Percentiles rank a stretch among this genome's conserved stretches.
These are phyloP conservation scores for Trogon melanurus DNA, from an alignment of 2,113 vertebrate genomes.

Conservation along the genomic window DNA sequence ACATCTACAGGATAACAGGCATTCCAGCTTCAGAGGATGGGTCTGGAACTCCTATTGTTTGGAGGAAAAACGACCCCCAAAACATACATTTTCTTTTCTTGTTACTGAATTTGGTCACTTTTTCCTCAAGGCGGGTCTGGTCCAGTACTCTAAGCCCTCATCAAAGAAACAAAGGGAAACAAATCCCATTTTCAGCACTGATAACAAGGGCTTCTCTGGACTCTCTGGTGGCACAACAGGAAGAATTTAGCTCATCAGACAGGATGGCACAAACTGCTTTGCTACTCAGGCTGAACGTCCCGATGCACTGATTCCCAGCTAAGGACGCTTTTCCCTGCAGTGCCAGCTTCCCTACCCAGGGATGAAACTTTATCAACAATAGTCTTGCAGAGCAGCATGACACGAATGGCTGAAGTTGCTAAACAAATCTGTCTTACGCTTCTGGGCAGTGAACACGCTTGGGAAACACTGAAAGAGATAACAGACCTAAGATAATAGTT, in stretches of 20 bases:
- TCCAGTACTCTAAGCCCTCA: neutral
- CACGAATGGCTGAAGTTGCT: neutral
- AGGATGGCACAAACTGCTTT: neutral
- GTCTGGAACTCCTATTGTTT: neutral
- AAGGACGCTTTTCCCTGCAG: neutral
- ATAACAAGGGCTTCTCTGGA: neutral
- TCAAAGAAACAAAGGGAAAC: neutral
- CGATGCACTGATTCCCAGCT: neutral
- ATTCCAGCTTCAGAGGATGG: neutral
- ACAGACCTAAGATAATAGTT: neutral
- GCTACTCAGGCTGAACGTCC: neutral
- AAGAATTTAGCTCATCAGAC: neutral
- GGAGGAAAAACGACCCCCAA: neutral
- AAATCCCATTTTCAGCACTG: neutral
- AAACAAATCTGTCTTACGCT: slow-evolving; percentile 11
- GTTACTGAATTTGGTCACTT: neutral
- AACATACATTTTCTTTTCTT: neutral
- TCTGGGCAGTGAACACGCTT: neutral
- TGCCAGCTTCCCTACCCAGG: neutral
- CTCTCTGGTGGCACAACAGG: neutral
- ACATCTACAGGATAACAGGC: neutral
- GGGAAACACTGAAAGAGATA: slow-evolving; percentile 27
- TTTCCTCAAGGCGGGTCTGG: neutral
- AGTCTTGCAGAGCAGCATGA: neutral
- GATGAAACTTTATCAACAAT: slow-evolving; percentile 4